A percentile compares a stretch with the other conserved stretches of the same genome.
These are phyloP conservation scores for Archocentrus centrarchus DNA, from an alignment of 2,113 vertebrate genomes.

Conservation along the genomic window DNA sequence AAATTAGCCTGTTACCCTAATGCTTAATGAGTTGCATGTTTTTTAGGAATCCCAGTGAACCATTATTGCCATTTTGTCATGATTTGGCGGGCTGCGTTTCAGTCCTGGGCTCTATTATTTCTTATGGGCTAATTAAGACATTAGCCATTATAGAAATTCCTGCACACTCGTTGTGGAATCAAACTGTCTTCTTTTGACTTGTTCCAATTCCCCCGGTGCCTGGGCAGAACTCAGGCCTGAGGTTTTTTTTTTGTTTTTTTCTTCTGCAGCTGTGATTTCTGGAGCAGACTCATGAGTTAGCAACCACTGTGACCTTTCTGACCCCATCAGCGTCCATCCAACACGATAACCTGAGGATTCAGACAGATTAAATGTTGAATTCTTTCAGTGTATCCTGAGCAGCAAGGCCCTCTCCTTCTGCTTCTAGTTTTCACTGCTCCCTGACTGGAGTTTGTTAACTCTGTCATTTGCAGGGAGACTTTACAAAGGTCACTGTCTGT, in stretches of 20 bases:
- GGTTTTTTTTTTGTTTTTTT: slow-evolving; percentile 34
- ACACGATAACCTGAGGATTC: slow-evolving; percentile 19
- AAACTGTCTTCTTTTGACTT: slow-evolving; percentile 69
- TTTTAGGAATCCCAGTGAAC: slow-evolving; percentile 71
- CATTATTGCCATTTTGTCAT: slow-evolving; percentile 79
- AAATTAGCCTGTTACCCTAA: slow-evolving; percentile 76
- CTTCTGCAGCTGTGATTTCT: slow-evolving; percentile 63
- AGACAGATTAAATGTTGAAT: slow-evolving; percentile 24
- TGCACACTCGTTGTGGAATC: slow-evolving; percentile 65
- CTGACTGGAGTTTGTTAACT: slow-evolving; percentile 68
- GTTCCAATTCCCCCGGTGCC: slow-evolving; percentile 69
- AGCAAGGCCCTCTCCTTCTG: slow-evolving; percentile 32
- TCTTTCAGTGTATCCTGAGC: slow-evolving; percentile 29
- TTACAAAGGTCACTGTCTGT: slow-evolving; percentile 78
- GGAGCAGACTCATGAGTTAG: slow-evolving; percentile 51
- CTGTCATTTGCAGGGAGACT: slow-evolving; percentile 69
- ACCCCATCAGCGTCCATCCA: slow-evolving; percentile 53
- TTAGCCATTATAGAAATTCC: slow-evolving; percentile 82
- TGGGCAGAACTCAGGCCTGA: slow-evolving; percentile 57
- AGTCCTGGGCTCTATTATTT: slow-evolving; percentile 81
- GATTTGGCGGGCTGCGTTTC: slow-evolving; percentile 75
- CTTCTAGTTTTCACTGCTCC: slow-evolving; percentile 33
- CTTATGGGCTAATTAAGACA: slow-evolving; percentile 84
- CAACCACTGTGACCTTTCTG: slow-evolving; percentile 68
- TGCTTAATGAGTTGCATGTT: slow-evolving; percentile 78